Base-by-base conservation (phyloP, 2,113 vertebrate species). In the Lucifuga dentata region DNA sequence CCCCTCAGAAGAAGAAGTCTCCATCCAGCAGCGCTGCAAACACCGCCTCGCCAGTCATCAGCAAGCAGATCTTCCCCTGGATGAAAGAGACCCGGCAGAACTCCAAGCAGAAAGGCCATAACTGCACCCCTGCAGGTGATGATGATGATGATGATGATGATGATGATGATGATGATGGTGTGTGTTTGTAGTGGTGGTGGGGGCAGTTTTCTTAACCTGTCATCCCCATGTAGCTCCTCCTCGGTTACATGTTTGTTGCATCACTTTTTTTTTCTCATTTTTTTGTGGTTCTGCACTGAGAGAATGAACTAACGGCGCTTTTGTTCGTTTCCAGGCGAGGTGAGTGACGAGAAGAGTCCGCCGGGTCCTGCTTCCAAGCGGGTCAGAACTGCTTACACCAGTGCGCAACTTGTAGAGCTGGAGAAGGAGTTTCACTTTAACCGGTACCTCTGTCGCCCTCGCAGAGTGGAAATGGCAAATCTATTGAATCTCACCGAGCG, bases 381-480 rank as follows among this genome's bases (percentile, higher is more conserved):
- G 72, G 97, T 98, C 85, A 96, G 97, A 90, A 99, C 97, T 40
- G 96, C 98, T 0, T 99, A 99, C 78, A 99, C 97, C 13, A 98
- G 98, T 51, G 97, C 97, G 2, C 98, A 99, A 85, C 93, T 99
- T 29, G 96, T 99, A 85, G 97, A 99, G 90, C 86, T 99, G 89
- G 97, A 99, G 87, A 99, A 99, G 90, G 97, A 99, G 80, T 98
- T 99, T 48, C 97, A 99, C 87, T 99, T 99, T 90, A 99, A 98
- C 89, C 96, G 98, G 70, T 99, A 99, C 78, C 89, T 99, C 44
- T 98, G 96, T 87, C 95, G 98, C 72, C 98, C 97, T 2, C 95
- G 98, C 81, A 91, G 98, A 60, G 97, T 99, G 89, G 98, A 99
- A 67, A 99, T 99, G 97, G 98, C 98, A 52, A 99, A 99, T 88